Base-by-base conservation (phyloP, 2,888 invertebrate genomes). In the Hoplodrina blanda region DNA sequence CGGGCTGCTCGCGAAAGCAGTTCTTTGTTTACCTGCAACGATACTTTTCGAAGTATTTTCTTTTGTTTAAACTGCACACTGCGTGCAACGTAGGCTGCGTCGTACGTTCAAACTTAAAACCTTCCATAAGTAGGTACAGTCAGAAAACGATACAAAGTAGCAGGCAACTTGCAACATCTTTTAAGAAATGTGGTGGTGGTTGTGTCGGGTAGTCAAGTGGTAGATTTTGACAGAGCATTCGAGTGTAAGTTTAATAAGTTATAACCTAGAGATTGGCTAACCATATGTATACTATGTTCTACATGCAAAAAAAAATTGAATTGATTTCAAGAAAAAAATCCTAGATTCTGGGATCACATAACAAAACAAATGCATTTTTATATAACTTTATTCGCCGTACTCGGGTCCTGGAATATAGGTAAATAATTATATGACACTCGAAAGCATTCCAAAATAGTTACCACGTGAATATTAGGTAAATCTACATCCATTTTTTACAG, bases 31-130 rank as follows among this genome's bases (percentile, higher is more conserved):
- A 91, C 91, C 89, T 91, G 88, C 92, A 91, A 88, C 94, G 92
- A 94, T 95, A 94, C 94, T 94, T 94, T 93, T 91, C 91, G 88
- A 91, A 93, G 93, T 93, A 93, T 92, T 93, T 93, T 91, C 95
- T 93, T 94, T 95, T 95, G 95, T 95, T 93, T 83, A 85, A 91
- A 92, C 90, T 91, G 92, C 91, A 94, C 92, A 88, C 91, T 89
- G 90, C 91, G 90, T 90, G 90, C 89, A 88, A 89, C 88, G 90
- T 87, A 87, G 81, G 85, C 81, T 66, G 67, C 73, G 80, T 70
- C 65, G 70, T 70, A 72, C 73, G 59, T 68, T 69, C 55, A 63
- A 55, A 62, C 64, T 59, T 46, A 15, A 52, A 59, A 41, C 53
- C 57, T 52, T 17, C 20, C 57, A 19, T 25, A 62, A 78, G 62